Percentiles rank a stretch among this genome's conserved stretches.
phyloP scores from a whole-genome alignment of 2,888 invertebrate species.

The Apocheima hispidaria region DNA sequence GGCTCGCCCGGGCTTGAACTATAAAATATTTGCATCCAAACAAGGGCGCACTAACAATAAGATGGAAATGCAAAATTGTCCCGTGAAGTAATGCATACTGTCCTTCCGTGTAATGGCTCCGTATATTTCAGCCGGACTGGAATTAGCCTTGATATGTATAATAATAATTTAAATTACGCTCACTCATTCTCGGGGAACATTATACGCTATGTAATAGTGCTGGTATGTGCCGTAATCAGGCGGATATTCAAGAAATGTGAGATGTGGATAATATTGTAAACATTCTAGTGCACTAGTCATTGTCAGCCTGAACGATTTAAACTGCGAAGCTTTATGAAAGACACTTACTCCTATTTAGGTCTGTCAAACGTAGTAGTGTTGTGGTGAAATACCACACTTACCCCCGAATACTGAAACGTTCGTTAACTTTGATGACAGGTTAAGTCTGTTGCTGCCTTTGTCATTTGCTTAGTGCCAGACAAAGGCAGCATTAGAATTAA shows the following conservation, averaged over 20 bases:
- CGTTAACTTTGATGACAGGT: too few relatives aligned
- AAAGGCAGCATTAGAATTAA: too few relatives aligned
- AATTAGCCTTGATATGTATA: conserved; percentile 50
- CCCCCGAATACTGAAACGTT: too few relatives aligned
- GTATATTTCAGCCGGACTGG: conserved; percentile 53
- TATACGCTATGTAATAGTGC: conserved; percentile 27
- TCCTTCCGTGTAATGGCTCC: conserved; percentile 58
- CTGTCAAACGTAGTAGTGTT: too few relatives aligned
- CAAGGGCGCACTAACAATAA: conserved; percentile 75
- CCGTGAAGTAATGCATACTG: conserved; percentile 67
- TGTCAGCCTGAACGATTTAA: too few relatives aligned
- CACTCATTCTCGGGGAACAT: conserved; percentile 18
- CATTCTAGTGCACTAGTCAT: too few relatives aligned
- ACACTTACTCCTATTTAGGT: too few relatives aligned
- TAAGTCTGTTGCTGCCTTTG: too few relatives aligned
- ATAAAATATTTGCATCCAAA: conserved; percentile 82
- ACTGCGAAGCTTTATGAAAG: too few relatives aligned
- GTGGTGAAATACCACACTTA: too few relatives aligned
- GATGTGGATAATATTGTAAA: conserved; percentile 16
- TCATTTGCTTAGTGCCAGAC: too few relatives aligned
- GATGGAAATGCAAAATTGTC: conserved; percentile 75
- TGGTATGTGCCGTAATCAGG: conserved; percentile 30
- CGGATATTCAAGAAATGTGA: conserved; percentile 31
- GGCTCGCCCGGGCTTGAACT: conserved; percentile 70
- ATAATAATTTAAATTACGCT: conserved; percentile 31